Percentiles rank a stretch among this genome's conserved stretches.
Conservation (phyloP, 2,113 vertebrate genomes). For the Carettochelys insculpta region DNA sequence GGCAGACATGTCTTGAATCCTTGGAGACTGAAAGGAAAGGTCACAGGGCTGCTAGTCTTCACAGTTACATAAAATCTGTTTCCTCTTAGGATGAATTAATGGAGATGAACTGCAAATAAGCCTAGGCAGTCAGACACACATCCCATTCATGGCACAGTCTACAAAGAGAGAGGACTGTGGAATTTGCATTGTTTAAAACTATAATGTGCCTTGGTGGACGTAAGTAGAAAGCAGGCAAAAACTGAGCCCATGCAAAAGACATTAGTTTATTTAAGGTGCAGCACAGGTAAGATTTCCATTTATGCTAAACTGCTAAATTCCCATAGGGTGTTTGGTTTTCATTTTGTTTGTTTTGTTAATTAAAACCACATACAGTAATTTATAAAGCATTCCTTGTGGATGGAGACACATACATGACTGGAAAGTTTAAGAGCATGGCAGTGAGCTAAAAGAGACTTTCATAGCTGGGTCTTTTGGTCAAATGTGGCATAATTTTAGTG, state of each 20-base stretch:
- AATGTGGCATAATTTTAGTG: neutral
- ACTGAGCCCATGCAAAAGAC: neutral
- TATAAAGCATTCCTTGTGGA: neutral
- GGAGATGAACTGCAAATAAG: conserved; percentile 18
- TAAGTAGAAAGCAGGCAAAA: neutral
- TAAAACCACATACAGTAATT: accelerated
- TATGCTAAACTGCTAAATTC: neutral
- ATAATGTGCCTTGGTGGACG: neutral
- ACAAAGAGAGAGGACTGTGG: neutral
- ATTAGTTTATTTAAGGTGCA: neutral
- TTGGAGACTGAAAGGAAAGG: conserved; percentile 55
- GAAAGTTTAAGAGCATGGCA: neutral
- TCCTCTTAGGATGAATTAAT: conserved; percentile 53
- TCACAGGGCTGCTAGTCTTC: conserved; percentile 51
- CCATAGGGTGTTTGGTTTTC: neutral
- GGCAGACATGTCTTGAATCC: conserved; percentile 62
- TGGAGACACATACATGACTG: accelerated
- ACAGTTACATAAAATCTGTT: conserved; percentile 50
- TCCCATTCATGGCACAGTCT: neutral
- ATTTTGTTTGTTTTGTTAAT: neutral
- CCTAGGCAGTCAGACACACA: neutral
- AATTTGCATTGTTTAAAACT: neutral
- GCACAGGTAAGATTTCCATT: neutral
- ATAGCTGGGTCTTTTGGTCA: neutral
- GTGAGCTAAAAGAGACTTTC: neutral